Evolutionary conservation across 2,888 invertebrate genomes (phyloP).

Genomic region (Alcis repandata): DNA sequence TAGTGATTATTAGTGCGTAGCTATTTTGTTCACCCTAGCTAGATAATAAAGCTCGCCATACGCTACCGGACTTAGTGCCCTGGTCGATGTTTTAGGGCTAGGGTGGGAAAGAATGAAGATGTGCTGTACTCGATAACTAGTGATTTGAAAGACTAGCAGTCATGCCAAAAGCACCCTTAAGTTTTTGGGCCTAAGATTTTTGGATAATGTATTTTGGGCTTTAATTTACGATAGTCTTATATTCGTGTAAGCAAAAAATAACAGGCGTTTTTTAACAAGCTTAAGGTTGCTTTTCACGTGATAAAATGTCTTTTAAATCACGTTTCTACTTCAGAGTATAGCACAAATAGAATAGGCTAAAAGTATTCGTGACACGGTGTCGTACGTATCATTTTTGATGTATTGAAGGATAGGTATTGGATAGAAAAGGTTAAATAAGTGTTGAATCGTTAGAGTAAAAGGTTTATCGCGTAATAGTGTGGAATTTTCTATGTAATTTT

Average conservation of each 20-base stretch:
- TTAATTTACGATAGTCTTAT: not conserved
- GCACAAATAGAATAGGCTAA: constrained; percentile 1
- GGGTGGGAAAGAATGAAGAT: constrained; percentile 13
- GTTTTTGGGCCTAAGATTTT: not conserved
- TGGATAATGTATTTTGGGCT: not conserved
- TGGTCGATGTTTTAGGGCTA: constrained; percentile 41
- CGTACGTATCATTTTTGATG: constrained; percentile 28
- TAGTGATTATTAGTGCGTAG: constrained; percentile 53
- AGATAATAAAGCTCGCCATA: constrained; percentile 48
- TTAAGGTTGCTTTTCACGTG: not conserved
- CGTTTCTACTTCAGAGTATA: not conserved
- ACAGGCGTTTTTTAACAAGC: not conserved
- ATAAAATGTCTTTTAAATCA: not conserved
- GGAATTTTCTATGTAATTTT: constrained; percentile 20
- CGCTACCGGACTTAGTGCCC: constrained; percentile 48
- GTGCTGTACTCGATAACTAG: constrained; percentile 10
- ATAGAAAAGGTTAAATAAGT: not conserved
- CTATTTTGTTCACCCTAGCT: constrained; percentile 53
- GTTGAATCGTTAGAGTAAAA: constrained; percentile 12
- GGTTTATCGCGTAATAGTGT: not conserved
- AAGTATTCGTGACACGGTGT: constrained; percentile 23
- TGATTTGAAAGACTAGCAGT: not conserved
- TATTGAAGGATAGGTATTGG: constrained; percentile 17
- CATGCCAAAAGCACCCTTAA: not conserved
- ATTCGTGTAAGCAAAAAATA: not conserved